phyloP scores from a whole-genome alignment of 2,797 vertebrate genomes.

The Margarornis squamiger region DNA sequence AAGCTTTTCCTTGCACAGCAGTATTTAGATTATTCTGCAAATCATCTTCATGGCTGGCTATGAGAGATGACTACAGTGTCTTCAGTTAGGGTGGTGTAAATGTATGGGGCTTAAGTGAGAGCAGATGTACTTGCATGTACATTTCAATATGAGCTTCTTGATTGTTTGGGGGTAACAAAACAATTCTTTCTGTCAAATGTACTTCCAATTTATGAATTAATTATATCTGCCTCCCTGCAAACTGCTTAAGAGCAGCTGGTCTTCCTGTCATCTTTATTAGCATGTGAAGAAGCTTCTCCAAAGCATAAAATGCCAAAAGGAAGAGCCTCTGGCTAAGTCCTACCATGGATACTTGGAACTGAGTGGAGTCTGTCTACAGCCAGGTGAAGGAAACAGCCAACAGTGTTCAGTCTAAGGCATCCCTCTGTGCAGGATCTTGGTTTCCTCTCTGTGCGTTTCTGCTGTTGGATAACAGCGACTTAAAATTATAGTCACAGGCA shows the following conservation, averaged over 20 bases:
- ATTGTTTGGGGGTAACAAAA: constrained; percentile 42
- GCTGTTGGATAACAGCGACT: neutral
- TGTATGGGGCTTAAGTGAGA: constrained; percentile 10
- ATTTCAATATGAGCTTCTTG: neutral
- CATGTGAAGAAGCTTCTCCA: constrained; percentile 21
- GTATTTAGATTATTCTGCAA: constrained; percentile 63
- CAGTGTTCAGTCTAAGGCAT: neutral
- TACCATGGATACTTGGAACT: fast-evolving
- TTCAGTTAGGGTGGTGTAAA: neutral
- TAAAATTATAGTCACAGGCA: neutral
- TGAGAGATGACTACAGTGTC: neutral
- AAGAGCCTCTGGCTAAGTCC: neutral
- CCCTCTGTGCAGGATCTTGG: neutral
- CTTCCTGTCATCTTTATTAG: constrained; percentile 46
- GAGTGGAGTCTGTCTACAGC: neutral
- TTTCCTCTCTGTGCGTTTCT: neutral
- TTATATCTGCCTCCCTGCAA: constrained; percentile 26
- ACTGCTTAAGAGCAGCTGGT: constrained; percentile 28
- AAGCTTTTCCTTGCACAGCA: constrained; percentile 41
- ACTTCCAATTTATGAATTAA: constrained; percentile 54
- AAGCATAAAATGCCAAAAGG: neutral
- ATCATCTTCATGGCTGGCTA: constrained; percentile 36
- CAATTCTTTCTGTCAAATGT: constrained; percentile 7
- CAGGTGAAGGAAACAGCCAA: neutral
- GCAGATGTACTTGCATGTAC: neutral